Evolutionary conservation across 2,888 invertebrate genomes (phyloP), one percentile per base, ranked within the genome.

Genomic region (Lepidochitona cinerea): DNA sequence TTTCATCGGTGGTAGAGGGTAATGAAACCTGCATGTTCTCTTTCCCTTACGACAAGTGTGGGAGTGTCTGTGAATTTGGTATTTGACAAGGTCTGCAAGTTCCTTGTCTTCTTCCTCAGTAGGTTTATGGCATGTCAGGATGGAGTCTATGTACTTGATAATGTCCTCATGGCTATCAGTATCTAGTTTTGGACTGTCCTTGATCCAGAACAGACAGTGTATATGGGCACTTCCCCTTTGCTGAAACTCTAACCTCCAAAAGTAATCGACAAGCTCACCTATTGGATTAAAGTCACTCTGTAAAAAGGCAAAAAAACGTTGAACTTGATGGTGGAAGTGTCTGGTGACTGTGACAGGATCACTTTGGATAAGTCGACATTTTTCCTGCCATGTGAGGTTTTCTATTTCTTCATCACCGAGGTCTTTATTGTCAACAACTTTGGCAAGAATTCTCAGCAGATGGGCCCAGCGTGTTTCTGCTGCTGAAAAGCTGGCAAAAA

Each of bases 401-500:
- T 36, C 49, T n/a, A 68, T n/a, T 68, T 41, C 52, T 53, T 68
- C 68, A 41, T 37, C 29, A 41, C 52, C 52, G 12, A 35, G 36
- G 26, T 41, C 36, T 68, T 68, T 71, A 3, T 53, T 33, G 66
- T 75, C 29, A 5, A 71, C 71, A 41, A 52, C 67, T 37, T 71
- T 49, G 3, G 7, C 32, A 6, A 78, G 53, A 26, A 73, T 72
- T 64, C 41, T 26, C 6, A 79, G 71, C 3, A 77, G 64, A 67
- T 75, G 73, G 26, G 5, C 35, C 79, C 77, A 77, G 69, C 71
- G 68, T 18, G 79, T 79, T 66, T 78, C 79, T 36, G 76, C 79
- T 36, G 78, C 69, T 5, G 76, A 75, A 64, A 76, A 74, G 7
- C 77, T 76, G 0, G 52, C 35, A 59, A 77, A 79, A 64, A 68